A percentile compares a stretch with the other conserved stretches of the same genome.
phyloP scores from a whole-genome alignment of 2,888 invertebrate species.

The Plebejus melissa region DNA sequence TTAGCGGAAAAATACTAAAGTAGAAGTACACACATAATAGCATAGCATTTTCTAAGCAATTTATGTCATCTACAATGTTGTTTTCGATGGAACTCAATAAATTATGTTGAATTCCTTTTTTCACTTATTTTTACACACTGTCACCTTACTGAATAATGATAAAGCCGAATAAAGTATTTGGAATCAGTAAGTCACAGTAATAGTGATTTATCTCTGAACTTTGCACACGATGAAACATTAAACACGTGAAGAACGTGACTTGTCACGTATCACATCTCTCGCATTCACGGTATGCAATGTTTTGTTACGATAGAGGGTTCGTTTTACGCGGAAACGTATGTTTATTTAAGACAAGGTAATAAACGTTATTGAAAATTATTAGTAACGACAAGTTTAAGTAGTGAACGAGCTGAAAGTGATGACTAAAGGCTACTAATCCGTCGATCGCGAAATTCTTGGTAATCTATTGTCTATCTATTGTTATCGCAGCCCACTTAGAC shows the following conservation, averaged over 20 bases:
- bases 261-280: slow-evolving; percentile 6
- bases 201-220: background rate
- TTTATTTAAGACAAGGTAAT: too few species aligned
- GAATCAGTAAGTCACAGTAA: background rate
- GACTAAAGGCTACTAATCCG: too few species aligned
- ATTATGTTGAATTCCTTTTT: background rate
- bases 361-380: background rate
- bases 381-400: too few species aligned
- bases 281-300: background rate
- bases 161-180: background rate
- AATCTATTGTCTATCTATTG: too few species aligned
- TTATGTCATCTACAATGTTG: background rate
- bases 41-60: background rate
- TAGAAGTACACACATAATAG: too few species aligned
- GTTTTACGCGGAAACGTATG: background rate
- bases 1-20: too few species aligned
- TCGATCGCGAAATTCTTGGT: too few species aligned
- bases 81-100: background rate
- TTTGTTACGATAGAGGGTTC: background rate
- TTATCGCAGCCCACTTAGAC: too few species aligned
- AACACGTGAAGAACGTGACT: slow-evolving; percentile 5
- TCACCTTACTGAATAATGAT: background rate
- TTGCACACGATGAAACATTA: background rate
- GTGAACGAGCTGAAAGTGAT: too few species aligned
- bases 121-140: background rate